Evolutionary conservation across 2,113 vertebrate species (phyloP), one percentile per base, ranked within the genome.

Genomic region (Oryzias woworae): DNA sequence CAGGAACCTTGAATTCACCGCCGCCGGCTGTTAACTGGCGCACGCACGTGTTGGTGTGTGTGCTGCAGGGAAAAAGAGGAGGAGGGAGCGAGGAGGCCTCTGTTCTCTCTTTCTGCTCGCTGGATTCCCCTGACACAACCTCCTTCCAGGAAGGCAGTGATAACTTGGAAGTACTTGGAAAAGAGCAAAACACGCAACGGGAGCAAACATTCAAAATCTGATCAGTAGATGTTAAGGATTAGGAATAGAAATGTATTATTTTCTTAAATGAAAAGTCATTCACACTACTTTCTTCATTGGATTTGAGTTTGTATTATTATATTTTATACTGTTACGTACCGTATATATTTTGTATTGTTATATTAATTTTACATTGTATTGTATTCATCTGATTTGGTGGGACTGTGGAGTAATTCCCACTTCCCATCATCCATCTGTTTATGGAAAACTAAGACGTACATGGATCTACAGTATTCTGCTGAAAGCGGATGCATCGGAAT

Each of bases 1-100:
- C 71, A 80, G 77, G 69, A 78, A 84, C 85, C 68, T 82, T 86
- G 88, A 82, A 82, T 61, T 82, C 54, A 53, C 53, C 41, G 2
- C 73, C 3, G 18, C 53, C 17, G 55, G 26, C 53, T 53, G 14
- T 69, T 53, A 55, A 17, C 61, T n/a, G 43, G 26, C 14, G 31
- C 57, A 56, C 53, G 58, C 46, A 41, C 28, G 51, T 61, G 58
- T 45, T 26, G 16, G 24, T 45, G 23, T 73, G 59, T 41, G 42
- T n/a, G 28, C 24, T 48, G 59, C 49, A 22, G 68, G 36, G 31
- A 10, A 10, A 36, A 36, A 31, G 24, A 60, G 7, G 44, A 64
- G 63, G 23, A 44, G 56, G 31, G 49, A 16, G 46, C 28, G 26
- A 64, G 56, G 20, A 59, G 49, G 28, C 53, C 17, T 47, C 6